Evolutionary conservation across 2,113 vertebrate genomes (phyloP), one percentile per base, ranked within the genome.

Genomic region (Dasypus novemcinctus): DNA sequence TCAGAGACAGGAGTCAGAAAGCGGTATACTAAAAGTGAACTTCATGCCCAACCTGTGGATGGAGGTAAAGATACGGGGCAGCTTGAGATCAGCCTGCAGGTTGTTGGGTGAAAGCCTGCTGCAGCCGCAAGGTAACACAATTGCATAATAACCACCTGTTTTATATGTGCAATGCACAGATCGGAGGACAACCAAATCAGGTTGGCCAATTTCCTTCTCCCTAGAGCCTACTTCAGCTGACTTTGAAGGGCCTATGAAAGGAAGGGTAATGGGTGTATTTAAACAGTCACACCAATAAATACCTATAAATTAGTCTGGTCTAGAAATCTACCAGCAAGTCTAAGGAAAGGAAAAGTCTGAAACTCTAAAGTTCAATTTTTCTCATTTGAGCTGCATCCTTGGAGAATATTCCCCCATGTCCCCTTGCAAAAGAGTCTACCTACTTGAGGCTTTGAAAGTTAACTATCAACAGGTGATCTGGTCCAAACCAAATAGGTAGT

Each of bases 141-240:
- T 33, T 1, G 49, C 15, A 38, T 23, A 5, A 38, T 23, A 5
- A n/a, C 36, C 21, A 10, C 13, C 9, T 10, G 12, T 13, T 31
- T 46, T 21, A 27, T 17, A 31, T 0, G 5, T 27, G 43, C 4
- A 4, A 13, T 12, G 11, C 4, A 13, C 13, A 64, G 41, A 20
- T 18, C 1, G 6, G 52, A 46, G 27, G 13, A 10, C 11, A 46
- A 57, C 33, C 36, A 7, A 18, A 33, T 9, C 1, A 41, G 43
- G 23, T 64, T n/a, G 6, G 27, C 4, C 66, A 31, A 3, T 36
- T 82, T 69, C 68, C 69, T 33, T 64, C 38, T 74, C 41, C 5
- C 52, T 36, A 13, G 90, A 69, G 7, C 17, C 27, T 27, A 41
- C 57, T n/a, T 38, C 38, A 18, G 7, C 10, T 66, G 69, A n/a